Evolutionary conservation across 2,113 vertebrate species (phyloP), one percentile per base, ranked within the genome.

Genomic region (Eudyptes chrysolophus): DNA sequence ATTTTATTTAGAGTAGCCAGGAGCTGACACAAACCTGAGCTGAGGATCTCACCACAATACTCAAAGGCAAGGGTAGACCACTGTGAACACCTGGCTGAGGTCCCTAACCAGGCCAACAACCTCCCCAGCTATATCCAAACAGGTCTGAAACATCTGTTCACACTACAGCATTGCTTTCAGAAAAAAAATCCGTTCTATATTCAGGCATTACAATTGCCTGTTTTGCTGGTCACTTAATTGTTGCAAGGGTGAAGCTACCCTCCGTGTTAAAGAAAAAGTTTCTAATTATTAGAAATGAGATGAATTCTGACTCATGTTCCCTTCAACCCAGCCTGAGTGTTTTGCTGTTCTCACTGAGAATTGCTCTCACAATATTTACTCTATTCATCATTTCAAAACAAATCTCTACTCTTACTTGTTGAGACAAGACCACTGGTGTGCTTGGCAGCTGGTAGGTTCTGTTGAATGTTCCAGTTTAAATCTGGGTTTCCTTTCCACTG

Each of bases 391-490:
- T 83, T 83, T 90, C 84, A 88, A 95, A 97, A 94, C 85, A 97
- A 66, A 87, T 65, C 87, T 90, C 87, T 69, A 38, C 85, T 86
- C 78, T 94, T 57, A 85, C 87, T 93, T 94, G 90, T 58, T 84
- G 71, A 94, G 94, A 93, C 82, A 96, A 95, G 95, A 90, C 62
- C 90, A 87, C 78, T 80, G 82, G 85, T 54, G 92, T 54, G 87
- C 42, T 88, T 92, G 87, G 96, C 82, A 85, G 93, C 62, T 69
- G 66, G 30, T 6, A 74, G 30, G 78, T 83, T 93, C 93, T 95
- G 90, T 92, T 94, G 90, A 95, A 88, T 86, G 90, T 93, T 97
- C 94, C 75, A 85, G 75, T 69, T 92, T 76, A 68, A 90, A 92
- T 74, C 29, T 30, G 87, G 78, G 66, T 85, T 93, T 95, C 94